Conservation (phyloP, 2,888 invertebrate species). For the Meiosimyza decipiens region DNA sequence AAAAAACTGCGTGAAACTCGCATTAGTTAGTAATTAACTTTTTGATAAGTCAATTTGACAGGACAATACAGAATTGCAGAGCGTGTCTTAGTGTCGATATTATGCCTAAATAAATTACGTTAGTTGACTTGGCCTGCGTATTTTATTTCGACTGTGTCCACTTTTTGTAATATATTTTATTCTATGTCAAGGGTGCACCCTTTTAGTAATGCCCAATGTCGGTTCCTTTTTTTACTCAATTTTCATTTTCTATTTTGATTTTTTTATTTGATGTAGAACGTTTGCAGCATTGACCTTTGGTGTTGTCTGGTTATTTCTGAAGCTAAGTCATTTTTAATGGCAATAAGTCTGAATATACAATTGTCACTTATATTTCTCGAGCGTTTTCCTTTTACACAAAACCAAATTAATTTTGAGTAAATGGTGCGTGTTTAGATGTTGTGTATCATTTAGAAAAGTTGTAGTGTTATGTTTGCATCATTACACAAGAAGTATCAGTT, state of each 20-base stretch:
- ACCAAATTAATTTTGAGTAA: too few species aligned
- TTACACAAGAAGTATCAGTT: too few species aligned
- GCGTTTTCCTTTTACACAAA: background rate
- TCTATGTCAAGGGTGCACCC: conserved; percentile 10
- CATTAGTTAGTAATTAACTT: conserved; percentile 33
- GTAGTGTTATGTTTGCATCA: too few species aligned
- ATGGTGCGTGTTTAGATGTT: too few species aligned
- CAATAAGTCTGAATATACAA: background rate
- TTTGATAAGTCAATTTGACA: conserved; percentile 29
- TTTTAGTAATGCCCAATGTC: background rate
- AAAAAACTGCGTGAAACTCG: background rate
- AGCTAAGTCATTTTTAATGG: background rate
- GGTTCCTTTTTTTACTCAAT: background rate
- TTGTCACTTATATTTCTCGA: background rate
- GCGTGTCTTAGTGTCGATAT: too few species aligned
- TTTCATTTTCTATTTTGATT: background rate
- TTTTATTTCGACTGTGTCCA: too few species aligned
- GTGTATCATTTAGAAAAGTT: too few species aligned
- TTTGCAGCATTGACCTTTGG: background rate
- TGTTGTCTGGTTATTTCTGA: conserved; percentile 1
- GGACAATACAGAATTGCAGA: background rate
- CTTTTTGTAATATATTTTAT: too few species aligned
- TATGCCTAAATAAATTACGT: too few species aligned
- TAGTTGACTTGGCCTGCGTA: too few species aligned
- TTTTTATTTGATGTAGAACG: conserved; percentile 8